phyloP scores from a whole-genome alignment of 2,113 vertebrate species.

The Phrynosoma platyrhinos region DNA sequence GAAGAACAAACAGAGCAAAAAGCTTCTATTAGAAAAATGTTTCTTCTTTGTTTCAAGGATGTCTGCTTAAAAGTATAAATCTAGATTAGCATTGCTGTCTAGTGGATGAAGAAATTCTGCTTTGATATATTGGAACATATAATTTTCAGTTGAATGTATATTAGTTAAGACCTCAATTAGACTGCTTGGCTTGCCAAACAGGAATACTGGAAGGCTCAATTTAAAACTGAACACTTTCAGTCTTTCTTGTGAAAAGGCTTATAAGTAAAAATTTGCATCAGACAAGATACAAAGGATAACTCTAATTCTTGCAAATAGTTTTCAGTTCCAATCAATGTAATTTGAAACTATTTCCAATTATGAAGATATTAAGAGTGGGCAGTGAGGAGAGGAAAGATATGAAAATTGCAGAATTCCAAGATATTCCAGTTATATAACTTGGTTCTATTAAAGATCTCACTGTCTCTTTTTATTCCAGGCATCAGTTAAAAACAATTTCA shows the following conservation, averaged over 20 bases:
- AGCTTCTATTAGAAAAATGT: background rate
- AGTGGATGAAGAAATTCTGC: background rate
- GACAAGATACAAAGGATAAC: background rate
- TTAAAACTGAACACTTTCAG: background rate
- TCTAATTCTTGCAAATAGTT: background rate
- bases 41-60: conserved; percentile 27
- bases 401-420: conserved; percentile 6
- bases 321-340: background rate
- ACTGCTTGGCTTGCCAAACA: background rate
- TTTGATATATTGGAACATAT: too few relatives aligned
- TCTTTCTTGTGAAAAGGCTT: background rate
- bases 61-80: conserved; percentile 28
- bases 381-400: conserved; percentile 1
- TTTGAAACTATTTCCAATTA: conserved; percentile 23
- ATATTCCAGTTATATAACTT: background rate
- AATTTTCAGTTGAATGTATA: conserved; percentile 23
- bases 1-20: background rate
- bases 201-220: background rate
- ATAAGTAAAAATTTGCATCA: rapidly evolving
- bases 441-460: background rate
- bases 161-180: background rate
- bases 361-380: background rate
- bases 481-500: too few relatives aligned
- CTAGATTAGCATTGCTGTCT: background rate
- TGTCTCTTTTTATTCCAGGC: too few relatives aligned